Base-by-base conservation (phyloP, 2,797 vertebrate genomes). In the Podargus strigoides region DNA sequence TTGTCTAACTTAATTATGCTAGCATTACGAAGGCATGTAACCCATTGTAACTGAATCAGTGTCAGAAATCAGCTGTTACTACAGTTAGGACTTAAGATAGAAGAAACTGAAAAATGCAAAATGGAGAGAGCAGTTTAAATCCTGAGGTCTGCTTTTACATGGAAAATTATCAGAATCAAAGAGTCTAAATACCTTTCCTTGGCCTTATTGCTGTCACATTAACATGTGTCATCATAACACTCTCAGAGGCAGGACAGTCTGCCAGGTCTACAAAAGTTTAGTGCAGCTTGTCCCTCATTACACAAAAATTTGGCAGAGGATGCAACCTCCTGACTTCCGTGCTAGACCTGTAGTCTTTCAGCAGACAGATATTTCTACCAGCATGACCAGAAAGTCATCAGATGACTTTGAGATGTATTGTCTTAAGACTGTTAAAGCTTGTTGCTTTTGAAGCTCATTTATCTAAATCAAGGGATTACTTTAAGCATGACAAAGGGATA, bases 381-480 rank as follows among this genome's bases (percentile, higher is more conserved):
- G 1, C 32, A 32, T 21, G 69, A 19, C 34, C 52, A 83, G 27
- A 39, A 87, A 63, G 85, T 52, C 50, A 72, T 55, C 50, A 46
- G 75, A 21, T 91, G 89, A 88, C 93, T 85, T 82, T 68, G 78
- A 53, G 62, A 22, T 13, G 16, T 19, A 1, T 53, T n/a, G 24
- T 5, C 2, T 7, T 30, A 53, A 11, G 60, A 28, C 39, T 50
- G 56, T 53, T 67, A 53, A 79, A 69, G 23, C 53, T 27, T 52
- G 9, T 42, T 68, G 59, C 73, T 84, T 62, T 30, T 49, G 77
- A 30, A 75, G 58, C 34, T 89, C 85, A 23, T 94, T 89, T 81
- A 56, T 96, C 93, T 89, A 91, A 95, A 89, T 77, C 72, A 87
- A 32, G 64, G 76, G 46, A 26, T 68, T 78, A 16, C 67, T 87